Conservation (phyloP, 23 tunicate genomes). For the Botrylloides violaceus region DNA sequence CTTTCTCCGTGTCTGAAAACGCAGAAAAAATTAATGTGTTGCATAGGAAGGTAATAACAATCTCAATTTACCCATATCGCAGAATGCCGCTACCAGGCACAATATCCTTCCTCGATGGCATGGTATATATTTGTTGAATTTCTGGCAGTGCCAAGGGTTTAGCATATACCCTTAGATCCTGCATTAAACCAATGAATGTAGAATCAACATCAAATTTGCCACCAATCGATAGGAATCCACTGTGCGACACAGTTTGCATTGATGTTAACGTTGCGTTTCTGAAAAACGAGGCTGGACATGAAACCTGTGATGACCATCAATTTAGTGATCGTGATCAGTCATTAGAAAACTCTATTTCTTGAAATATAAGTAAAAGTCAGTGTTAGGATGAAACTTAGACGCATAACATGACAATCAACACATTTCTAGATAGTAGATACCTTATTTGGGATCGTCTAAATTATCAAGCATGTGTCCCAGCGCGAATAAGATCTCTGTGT, state of each 20-base stretch:
- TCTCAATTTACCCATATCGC: slow-evolving; percentile 20
- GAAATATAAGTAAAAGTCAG: too few relatives aligned
- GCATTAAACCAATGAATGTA: slow-evolving; percentile 21
- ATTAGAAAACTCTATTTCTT: too few relatives aligned
- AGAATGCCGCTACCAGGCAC: slow-evolving; percentile 40
- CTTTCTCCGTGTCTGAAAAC: slow-evolving; percentile 18
- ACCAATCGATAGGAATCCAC: not conserved
- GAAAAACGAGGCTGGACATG: not conserved
- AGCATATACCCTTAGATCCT: slow-evolving; percentile 46
- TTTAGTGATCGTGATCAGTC: too few relatives aligned
- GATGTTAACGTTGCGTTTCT: not conserved
- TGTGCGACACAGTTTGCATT: not conserved
- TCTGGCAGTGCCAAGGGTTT: slow-evolving; percentile 23
- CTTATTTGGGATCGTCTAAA: too few relatives aligned
- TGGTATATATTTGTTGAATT: slow-evolving; percentile 12
- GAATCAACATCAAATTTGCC: not conserved
- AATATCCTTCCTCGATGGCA: slow-evolving; percentile 35
- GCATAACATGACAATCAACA: too few relatives aligned
- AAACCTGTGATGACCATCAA: too few relatives aligned
- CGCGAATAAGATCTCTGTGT: too few relatives aligned
- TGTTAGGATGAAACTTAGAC: too few relatives aligned
- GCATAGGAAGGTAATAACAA: not conserved
- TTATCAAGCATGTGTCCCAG: too few relatives aligned
- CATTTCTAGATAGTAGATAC: too few relatives aligned
- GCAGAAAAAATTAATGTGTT: too few relatives aligned